phyloP scores from a whole-genome alignment of 2,888 invertebrate species.

The Serripes groenlandicus region DNA sequence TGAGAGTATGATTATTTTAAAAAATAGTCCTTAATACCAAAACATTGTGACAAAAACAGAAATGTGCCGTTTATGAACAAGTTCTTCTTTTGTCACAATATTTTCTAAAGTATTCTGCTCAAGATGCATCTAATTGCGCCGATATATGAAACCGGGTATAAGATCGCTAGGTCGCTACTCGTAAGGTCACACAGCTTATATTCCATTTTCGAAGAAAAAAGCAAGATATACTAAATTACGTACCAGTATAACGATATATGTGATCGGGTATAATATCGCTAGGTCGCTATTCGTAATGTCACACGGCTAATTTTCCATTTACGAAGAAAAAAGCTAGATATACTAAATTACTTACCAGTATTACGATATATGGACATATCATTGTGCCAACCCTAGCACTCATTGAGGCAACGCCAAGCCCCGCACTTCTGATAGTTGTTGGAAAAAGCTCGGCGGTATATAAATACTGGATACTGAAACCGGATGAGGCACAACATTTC shows the following conservation, averaged over 20 bases:
- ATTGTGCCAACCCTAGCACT: constrained; percentile 1
- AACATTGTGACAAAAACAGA: not conserved
- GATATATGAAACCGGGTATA: too few relatives aligned
- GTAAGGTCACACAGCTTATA: too few relatives aligned
- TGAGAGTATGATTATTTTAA: too few relatives aligned
- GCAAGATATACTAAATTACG: too few relatives aligned
- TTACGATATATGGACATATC: constrained; percentile 12
- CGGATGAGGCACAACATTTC: not conserved
- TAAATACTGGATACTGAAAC: constrained; percentile 5
- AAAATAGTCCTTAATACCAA: not conserved
- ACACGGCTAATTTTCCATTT: too few relatives aligned
- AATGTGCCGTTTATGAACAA: not conserved
- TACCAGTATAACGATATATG: too few relatives aligned
- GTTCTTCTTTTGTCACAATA: constrained; percentile 2
- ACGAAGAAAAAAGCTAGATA: too few relatives aligned
- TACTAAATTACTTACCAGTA: constrained; percentile 13
- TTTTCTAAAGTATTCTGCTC: not conserved
- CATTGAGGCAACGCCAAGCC: not conserved
- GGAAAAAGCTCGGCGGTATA: constrained; percentile 1
- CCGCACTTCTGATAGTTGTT: not conserved
- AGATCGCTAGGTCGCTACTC: too few relatives aligned
- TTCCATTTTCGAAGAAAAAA: too few relatives aligned
- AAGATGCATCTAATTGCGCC: too few relatives aligned
- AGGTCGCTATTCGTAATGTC: too few relatives aligned
- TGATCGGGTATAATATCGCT: too few relatives aligned